Evolutionary conservation across 2,797 vertebrate genomes (phyloP).

Genomic region (Threskiornis aethiopicus): DNA sequence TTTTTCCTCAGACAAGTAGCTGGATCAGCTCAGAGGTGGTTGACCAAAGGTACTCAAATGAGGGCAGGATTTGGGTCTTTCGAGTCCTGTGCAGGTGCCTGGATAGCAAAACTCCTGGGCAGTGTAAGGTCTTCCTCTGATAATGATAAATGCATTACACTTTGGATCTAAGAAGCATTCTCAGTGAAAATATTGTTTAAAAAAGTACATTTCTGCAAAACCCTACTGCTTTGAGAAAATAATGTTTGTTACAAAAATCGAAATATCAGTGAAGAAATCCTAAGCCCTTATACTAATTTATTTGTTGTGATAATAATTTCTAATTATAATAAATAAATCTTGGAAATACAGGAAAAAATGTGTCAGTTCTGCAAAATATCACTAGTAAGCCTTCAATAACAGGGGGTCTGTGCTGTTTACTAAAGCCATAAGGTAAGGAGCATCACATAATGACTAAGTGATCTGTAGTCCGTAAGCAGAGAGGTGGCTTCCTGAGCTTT

Average conservation of each 20-base stretch:
- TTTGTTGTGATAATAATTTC: background rate
- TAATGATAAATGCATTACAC: background rate
- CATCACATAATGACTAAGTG: too few relatives aligned
- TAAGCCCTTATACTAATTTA: background rate
- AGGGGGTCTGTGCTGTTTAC: background rate
- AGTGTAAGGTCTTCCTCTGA: background rate
- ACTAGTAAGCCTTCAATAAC: background rate
- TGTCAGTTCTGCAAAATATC: background rate
- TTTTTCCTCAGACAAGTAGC: background rate
- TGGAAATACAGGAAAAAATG: background rate
- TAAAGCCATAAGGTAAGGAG: background rate
- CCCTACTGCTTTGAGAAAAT: background rate
- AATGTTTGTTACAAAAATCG: background rate
- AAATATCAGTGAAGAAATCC: background rate
- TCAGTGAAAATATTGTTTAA: background rate
- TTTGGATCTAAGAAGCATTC: background rate
- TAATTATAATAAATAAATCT: background rate
- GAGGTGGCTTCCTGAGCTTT: background rate
- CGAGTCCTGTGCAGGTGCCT: accelerated
- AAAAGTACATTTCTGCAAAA: background rate
- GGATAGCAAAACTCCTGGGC: background rate
- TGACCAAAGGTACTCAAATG: background rate
- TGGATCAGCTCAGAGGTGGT: background rate
- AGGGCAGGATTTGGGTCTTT: background rate
- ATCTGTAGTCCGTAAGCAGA: background rate